Evolutionary conservation across 2,888 invertebrate genomes (phyloP), one percentile per base, ranked within the genome.

Genomic region (Cerastis leucographa): DNA sequence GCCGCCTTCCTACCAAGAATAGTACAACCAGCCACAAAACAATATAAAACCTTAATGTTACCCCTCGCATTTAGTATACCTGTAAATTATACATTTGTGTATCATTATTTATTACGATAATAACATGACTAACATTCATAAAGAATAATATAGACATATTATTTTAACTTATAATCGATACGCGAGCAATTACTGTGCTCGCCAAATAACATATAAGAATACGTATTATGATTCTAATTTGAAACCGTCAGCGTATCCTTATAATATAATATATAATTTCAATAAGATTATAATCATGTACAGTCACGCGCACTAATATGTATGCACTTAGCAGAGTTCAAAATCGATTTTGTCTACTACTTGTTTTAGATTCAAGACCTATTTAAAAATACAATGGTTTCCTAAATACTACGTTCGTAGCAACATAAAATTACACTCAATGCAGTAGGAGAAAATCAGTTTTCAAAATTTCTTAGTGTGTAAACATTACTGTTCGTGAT

Each of bases 141-240:
- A 87, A 90, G 86, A 90, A 90, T 90, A 92, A 91, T 92, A 92
- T 91, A 90, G 85, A 90, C 88, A 88, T 91, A 91, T 91, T 90
- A 92, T 92, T 90, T 93, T 91, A 91, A 93, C 91, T 89, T 91
- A 92, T 90, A 91, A 91, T 89, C 87, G 85, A 90, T 92, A 93
- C 93, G 92, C 89, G 90, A 87, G 90, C 94, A 95, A 95, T 95
- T 94, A 95, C 92, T 85, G 88, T 89, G 76, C 81, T 89, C 91
- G 91, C 92, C 90, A 91, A 93, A 94, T 94, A 92, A 94, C 93
- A 92, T 90, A 90, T 93, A 93, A 92, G 91, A 92, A 93, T 93
- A 93, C 90, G 89, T 92, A 93, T 94, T 94, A 94, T 90, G 89
- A 90, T 90, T 93, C 91, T 93, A 93, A 94, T 93, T 93, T 91